Conservation (phyloP, 2,797 vertebrate genomes). For the Enteromius argenteus region DNA sequence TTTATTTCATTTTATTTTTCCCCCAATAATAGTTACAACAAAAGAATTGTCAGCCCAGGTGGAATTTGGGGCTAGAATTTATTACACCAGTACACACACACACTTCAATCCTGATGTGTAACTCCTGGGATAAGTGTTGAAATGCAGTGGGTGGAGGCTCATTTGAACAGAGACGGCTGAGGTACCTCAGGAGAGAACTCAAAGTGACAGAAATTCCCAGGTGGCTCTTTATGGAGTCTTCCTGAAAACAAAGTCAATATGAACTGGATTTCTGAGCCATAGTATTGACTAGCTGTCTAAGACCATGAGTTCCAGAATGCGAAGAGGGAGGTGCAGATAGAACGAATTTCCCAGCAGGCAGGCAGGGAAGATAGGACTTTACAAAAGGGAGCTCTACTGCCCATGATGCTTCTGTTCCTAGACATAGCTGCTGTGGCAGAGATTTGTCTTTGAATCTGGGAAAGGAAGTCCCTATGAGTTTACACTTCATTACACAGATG, state of each 20-base stretch:
- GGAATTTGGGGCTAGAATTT: not conserved
- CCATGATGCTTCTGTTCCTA: conserved; percentile 39
- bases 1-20: not conserved
- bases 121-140: not conserved
- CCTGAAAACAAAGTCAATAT: conserved; percentile 88
- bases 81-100: not conserved
- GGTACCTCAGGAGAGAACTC: conserved; percentile 80
- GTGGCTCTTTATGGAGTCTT: conserved; percentile 90
- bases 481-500: conserved; percentile 14
- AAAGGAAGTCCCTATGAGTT: conserved; percentile 14
- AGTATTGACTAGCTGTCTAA: conserved; percentile 89
- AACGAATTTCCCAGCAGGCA: conserved; percentile 59
- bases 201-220: conserved; percentile 83
- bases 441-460: conserved; percentile 19
- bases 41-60: not conserved
- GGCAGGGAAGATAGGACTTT: conserved; percentile 56
- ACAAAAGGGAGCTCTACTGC: conserved; percentile 54
- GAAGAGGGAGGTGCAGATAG: conserved; percentile 48
- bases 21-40: not conserved
- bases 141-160: conserved; percentile 33
- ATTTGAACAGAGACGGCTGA: conserved; percentile 68
- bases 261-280: conserved; percentile 77
- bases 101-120: not conserved
- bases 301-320: conserved; percentile 75
- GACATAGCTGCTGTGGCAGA: conserved; percentile 13